Base-by-base conservation (phyloP, 2,797 vertebrate genomes). In the Poeciliopsis paucimaculata region DNA sequence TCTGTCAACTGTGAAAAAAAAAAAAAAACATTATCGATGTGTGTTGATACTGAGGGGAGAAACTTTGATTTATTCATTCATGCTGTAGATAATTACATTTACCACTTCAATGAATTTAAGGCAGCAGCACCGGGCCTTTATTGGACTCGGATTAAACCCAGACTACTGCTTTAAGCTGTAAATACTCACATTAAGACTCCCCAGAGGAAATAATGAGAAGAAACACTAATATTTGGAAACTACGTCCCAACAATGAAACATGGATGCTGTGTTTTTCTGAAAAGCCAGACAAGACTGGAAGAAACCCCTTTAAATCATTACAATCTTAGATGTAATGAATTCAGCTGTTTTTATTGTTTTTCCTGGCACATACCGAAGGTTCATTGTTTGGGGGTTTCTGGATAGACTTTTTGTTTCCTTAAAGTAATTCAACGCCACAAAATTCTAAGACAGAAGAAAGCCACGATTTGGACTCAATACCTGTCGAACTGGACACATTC, bases 351-450 rank as follows among this genome's bases (percentile, higher is more conserved):
- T 84, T 82, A 4, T 83, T 78, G 55, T 86, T 90, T 82, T 84
- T 86, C 36, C 83, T 86, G 77, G 75, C 76, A 39, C 68, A 66
- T 39, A 11, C 51, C 26, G 23, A 26, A 82, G 86, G 86, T 90
- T 93, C 84, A 79, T 78, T 83, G 68, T 60, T 84, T 87, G 81
- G 55, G 72, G 82, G 60, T 82, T 89, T 84, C 20, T 84, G 73
- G 77, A 72, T 81, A 81, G 70, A 77, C 39, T 73, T 88, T 66
- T 39, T 76, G 66, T 82, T 83, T 82, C 72, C 87, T 82, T 74
- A 75, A 88, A 85, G 76, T 77, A 87, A 26, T 88, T 87, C 57
- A 85, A 78, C 76, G 88, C 89, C 93, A 64, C 51, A 77, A 77
- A 7, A 28, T 51, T 82, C 60, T 28, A n/a, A 51, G 57, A 72